Evolutionary conservation across 1,140 invertebrate species (phyloP).

Genomic region (Ooceraea biroi): DNA sequence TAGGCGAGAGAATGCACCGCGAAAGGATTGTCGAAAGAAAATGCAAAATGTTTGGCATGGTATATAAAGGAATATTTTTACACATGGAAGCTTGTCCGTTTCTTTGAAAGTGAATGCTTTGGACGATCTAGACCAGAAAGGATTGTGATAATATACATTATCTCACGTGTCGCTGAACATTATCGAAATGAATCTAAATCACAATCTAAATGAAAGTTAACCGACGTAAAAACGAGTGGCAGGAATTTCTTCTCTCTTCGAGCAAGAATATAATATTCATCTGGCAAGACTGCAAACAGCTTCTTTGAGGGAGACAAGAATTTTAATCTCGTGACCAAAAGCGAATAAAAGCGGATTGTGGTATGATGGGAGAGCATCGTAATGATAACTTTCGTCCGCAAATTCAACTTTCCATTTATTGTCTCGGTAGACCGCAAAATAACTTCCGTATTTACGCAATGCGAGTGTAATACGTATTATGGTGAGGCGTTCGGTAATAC

Average conservation of each 20-base stretch:
- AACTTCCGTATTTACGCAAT: slow-evolving; percentile 62
- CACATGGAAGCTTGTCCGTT: too few species aligned
- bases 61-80: not conserved
- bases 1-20: not conserved
- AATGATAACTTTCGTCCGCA: slow-evolving; percentile 22
- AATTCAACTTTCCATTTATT: slow-evolving; percentile 30
- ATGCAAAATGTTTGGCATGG: not conserved
- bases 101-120: too few species aligned
- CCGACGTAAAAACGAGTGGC: too few species aligned
- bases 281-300: not conserved
- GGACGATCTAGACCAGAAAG: too few species aligned
- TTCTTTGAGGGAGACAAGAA: not conserved
- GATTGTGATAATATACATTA: too few species aligned
- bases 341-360: not conserved
- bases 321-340: not conserved
- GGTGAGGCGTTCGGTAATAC: slow-evolving; percentile 39
- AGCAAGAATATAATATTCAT: too few species aligned
- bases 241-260: too few species aligned
- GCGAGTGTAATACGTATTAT: slow-evolving; percentile 27
- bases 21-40: not conserved
- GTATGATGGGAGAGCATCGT: not conserved
- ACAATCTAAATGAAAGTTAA: too few species aligned
- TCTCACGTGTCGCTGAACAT: too few species aligned
- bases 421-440: slow-evolving; percentile 44
- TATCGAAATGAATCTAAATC: too few species aligned